These are phyloP conservation scores for Polietes domitor DNA, from an alignment of 2,888 invertebrate species.

Conservation along the genomic window DNA sequence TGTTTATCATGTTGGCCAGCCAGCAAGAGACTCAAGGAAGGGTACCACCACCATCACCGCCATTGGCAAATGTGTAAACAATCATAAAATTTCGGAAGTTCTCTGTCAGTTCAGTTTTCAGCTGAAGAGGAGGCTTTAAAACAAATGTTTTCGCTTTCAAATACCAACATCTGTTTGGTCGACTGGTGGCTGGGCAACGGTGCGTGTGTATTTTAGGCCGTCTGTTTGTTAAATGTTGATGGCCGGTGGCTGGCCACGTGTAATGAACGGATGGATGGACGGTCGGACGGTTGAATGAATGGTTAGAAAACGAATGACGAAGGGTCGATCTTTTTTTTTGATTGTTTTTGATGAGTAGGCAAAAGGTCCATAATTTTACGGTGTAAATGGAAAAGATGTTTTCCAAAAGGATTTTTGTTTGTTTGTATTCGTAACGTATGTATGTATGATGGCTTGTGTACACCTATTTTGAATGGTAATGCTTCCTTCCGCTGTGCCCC, in stretches of 20 bases:
- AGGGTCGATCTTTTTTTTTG: not conserved
- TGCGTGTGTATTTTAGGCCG: not conserved
- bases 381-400: not conserved
- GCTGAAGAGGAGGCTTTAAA: not conserved
- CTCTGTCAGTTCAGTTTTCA: not conserved
- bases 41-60: too few relatives aligned
- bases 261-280: not conserved
- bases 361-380: not conserved
- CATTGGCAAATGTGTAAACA: not conserved
- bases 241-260: not conserved
- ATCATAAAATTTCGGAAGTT: not conserved
- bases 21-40: too few relatives aligned
- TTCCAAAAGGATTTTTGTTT: not conserved
- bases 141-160: not conserved
- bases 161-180: not conserved
- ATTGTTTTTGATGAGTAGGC: not conserved
- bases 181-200: too few relatives aligned
- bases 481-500: not conserved
- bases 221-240: not conserved
- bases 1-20: constrained; percentile 19
- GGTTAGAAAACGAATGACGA: too few relatives aligned
- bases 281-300: not conserved
- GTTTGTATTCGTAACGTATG: not conserved
- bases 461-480: not conserved
- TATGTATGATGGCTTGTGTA: not conserved